These are phyloP conservation scores for Bellardia pandia DNA, from an alignment of 2,888 invertebrate species.

Conservation along the genomic window DNA sequence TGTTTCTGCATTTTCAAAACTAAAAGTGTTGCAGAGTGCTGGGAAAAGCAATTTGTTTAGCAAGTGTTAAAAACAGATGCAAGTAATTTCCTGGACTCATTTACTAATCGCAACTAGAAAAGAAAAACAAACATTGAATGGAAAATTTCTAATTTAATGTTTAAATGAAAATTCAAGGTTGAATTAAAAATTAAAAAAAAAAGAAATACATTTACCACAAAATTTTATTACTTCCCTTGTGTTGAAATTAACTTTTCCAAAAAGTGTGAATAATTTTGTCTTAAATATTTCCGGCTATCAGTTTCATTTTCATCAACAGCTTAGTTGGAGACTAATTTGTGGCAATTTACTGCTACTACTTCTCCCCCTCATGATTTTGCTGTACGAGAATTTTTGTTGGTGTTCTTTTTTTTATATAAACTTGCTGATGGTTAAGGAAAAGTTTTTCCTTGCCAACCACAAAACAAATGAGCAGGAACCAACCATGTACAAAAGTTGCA, in stretches of 20 bases:
- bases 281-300: constrained; percentile 55
- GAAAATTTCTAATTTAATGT: constrained; percentile 19
- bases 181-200: neutral
- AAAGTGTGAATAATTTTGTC: neutral
- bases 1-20: neutral
- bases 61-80: constrained; percentile 15
- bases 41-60: too few species aligned
- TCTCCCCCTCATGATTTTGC: too few species aligned
- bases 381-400: too few species aligned
- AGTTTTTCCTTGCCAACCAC: too few species aligned
- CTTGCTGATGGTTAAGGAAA: too few species aligned
- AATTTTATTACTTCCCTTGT: constrained; percentile 7
- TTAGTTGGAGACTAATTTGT: constrained; percentile 17
- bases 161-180: constrained; percentile 6
- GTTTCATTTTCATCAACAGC: constrained; percentile 12
- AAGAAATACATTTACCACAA: neutral
- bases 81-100: constrained; percentile 14
- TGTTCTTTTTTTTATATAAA: too few species aligned
- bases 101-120: neutral
- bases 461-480: too few species aligned
- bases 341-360: neutral
- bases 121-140: neutral
- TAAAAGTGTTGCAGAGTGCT: too few species aligned
- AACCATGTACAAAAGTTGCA: too few species aligned
- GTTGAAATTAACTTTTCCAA: neutral